Percentiles rank a stretch among this genome's conserved stretches.
phyloP scores from a whole-genome alignment of 1,140 invertebrate genomes.

The Oppia nitens region DNA sequence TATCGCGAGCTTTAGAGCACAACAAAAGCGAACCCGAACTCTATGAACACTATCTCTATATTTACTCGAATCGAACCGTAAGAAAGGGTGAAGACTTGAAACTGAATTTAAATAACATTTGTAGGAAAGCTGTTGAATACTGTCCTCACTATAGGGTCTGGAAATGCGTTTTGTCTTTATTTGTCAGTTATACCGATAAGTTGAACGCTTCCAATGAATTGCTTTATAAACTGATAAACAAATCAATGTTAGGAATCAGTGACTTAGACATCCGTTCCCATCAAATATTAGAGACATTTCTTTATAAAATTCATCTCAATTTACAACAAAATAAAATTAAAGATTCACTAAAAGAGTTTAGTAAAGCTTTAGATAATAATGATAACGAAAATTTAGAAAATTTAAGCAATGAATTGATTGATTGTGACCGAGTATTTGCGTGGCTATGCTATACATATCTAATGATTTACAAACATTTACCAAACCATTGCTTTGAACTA shows the following conservation, averaged over 20 bases:
- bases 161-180: conserved; percentile 3
- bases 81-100: neutral
- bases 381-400: neutral
- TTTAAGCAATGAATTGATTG: neutral
- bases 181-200: neutral
- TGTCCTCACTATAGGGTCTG: conserved; percentile 9
- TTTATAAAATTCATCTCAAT: conserved; percentile 2
- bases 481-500: conserved; percentile 8
- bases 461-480: conserved; percentile 1
- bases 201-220: neutral
- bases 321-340: conserved; percentile 2
- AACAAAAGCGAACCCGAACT: conserved; percentile 24
- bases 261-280: neutral
- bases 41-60: conserved; percentile 25
- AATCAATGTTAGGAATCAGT: neutral
- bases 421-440: conserved; percentile 11
- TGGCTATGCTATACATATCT: conserved; percentile 15
- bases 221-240: neutral
- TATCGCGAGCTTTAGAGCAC: conserved; percentile 26
- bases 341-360: conserved; percentile 1
- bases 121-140: neutral
- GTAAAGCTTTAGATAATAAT: neutral
- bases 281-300: conserved; percentile 2
- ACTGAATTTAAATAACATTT: conserved; percentile 1
- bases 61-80: neutral